A percentile compares a stretch with the other conserved stretches of the same genome.
Conservation (phyloP, 2,113 vertebrate species). For the Anolis sagrei region DNA sequence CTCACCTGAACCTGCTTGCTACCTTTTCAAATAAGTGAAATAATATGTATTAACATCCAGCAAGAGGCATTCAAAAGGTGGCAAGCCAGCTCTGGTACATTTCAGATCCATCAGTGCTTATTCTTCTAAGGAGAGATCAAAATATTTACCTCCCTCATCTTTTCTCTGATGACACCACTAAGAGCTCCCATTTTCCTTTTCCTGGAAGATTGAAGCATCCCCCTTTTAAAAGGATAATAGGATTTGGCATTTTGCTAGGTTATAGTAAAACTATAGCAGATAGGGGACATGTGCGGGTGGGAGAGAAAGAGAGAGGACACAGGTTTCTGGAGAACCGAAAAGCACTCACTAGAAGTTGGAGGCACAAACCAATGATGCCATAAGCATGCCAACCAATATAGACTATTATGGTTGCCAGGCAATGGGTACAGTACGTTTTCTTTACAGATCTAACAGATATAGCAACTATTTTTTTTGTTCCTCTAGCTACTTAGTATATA, state of each 20-base stretch:
- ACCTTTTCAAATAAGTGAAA: no score
- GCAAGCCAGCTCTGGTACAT: no score
- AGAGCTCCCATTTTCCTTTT: background rate
- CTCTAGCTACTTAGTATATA: background rate
- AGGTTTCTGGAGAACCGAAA: background rate
- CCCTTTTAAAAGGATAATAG: background rate
- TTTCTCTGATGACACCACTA: no score
- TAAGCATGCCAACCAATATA: background rate
- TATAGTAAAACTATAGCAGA: background rate
- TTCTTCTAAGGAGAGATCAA: no score
- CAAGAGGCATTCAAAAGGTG: no score
- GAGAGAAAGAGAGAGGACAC: background rate
- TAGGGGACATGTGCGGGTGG: no score
- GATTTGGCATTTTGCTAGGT: background rate
- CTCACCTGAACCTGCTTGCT: no score
- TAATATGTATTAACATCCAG: no score
- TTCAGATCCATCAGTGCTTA: no score
- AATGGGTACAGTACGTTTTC: background rate
- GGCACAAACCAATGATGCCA: background rate
- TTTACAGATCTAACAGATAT: background rate
- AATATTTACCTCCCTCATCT: no score
- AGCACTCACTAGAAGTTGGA: no score
- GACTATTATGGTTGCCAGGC: background rate
- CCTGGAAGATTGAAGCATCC: background rate
- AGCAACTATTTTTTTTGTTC: background rate